Evolutionary conservation across 2,113 vertebrate species (phyloP).

Genomic region (Oceanites oceanicus): DNA sequence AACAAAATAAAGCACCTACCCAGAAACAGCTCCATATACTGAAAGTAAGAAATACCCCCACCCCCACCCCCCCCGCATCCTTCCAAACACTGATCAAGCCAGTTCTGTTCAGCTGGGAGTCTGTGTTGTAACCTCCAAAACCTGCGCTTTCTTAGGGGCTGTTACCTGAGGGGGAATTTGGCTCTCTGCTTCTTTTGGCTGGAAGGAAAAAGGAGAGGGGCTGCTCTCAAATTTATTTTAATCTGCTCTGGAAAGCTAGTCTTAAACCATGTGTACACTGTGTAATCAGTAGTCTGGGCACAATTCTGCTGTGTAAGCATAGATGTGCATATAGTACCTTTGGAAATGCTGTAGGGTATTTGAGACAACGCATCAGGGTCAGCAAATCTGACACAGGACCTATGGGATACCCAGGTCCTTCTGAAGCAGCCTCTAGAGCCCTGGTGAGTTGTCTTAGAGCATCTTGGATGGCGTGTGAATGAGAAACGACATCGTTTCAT

Average conservation of each 20-base stretch:
- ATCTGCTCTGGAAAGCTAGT: neutral
- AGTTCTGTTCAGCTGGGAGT: neutral
- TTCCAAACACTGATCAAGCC: neutral
- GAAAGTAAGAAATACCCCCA: neutral
- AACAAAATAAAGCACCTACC: neutral
- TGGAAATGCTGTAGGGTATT: neutral
- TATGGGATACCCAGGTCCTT: neutral
- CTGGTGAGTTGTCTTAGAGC: neutral
- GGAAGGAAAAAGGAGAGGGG: neutral
- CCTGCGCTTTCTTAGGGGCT: neutral
- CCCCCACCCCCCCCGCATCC: too few species aligned
- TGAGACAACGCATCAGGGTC: rapidly evolving
- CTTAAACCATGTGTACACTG: neutral
- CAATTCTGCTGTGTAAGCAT: neutral
- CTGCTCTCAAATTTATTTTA: neutral
- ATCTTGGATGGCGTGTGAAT: rapidly evolving
- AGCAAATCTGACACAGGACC: neutral
- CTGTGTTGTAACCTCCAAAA: neutral
- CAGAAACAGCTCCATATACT: neutral
- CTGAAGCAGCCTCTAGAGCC: neutral
- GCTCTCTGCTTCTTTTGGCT: neutral
- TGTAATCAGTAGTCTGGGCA: neutral
- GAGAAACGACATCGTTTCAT: neutral
- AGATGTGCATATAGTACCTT: rapidly evolving
- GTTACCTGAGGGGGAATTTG: neutral